Base-by-base conservation (phyloP, 2,113 vertebrate genomes). In the Ptilonorhynchus violaceus region DNA sequence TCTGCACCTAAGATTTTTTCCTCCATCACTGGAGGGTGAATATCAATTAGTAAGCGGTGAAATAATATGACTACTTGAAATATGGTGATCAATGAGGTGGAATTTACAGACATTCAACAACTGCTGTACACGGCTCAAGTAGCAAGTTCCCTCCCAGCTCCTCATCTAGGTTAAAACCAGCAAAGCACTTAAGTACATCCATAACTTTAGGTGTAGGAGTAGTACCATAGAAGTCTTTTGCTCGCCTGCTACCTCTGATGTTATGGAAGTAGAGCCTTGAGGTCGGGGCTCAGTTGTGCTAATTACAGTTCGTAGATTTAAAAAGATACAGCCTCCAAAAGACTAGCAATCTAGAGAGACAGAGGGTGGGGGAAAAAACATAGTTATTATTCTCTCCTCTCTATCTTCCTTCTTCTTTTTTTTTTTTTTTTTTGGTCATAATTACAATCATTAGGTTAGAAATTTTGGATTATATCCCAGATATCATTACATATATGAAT, bases 401-500 rank as follows among this genome's bases (percentile, higher is more conserved):
- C 15, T 22, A 5, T 70, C 14, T 62, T 64, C 14, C 3, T 39
- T 73, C 1, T 39, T 9, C 24, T 19, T 68, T 33, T 44, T 59
- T 52, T 31, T 37, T 3, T 19, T 68, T 33, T 44, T 59, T 52
- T 31, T 37, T 3, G 2, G 66, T 74, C 27, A 75, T 80, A 85
- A 85, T 95, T 93, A 55, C 44, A 93, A n/a, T 83, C 92, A 95
- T 87, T 75, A 80, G 3, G n/a, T 93, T 66, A 91, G 53, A 92
- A 79, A 68, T 76, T 85, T 88, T 90, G 70, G 66, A 89, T 87
- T 79, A 19, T 39, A 66, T 85, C 92, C 89, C 85, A 93, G 85
- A 80, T 79, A 88, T 39, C 25, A 76, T 92, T 88, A 62, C 13
- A 66, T 20, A 35, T 77, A 75, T 66, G 47, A 91, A 84, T 70